A percentile compares a stretch with the other conserved stretches of the same genome.
These are phyloP conservation scores for Vimba vimba DNA, from an alignment of 2,113 vertebrate genomes.

Conservation along the genomic window DNA sequence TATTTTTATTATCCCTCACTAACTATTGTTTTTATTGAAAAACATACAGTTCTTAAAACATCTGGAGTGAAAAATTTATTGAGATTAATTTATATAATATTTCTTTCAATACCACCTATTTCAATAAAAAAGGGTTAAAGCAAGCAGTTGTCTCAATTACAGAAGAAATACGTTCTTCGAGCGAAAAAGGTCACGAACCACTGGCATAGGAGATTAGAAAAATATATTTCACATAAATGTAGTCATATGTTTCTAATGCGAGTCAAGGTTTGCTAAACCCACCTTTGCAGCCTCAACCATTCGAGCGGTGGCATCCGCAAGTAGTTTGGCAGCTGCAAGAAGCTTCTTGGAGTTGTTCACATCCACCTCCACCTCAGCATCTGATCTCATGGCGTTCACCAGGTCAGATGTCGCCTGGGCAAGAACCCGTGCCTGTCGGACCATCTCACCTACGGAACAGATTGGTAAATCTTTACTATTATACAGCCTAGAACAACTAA, in stretches of 20 bases:
- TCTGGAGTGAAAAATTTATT: too few relatives aligned
- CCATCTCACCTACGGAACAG: conserved; percentile 88
- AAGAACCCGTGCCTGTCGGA: conserved; percentile 94
- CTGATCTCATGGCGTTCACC: conserved; percentile 96
- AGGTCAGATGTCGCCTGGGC: conserved; percentile 98
- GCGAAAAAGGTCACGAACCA: not conserved
- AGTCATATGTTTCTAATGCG: not conserved
- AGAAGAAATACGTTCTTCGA: not conserved
- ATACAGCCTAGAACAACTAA: not conserved
- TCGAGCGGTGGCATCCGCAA: conserved; percentile 96
- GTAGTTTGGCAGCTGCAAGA: conserved; percentile 92
- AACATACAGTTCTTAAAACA: not conserved
- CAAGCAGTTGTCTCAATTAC: not conserved
- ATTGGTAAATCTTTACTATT: not conserved
- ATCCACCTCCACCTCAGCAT: conserved; percentile 96
- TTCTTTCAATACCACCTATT: not conserved
- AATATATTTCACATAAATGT: not conserved
- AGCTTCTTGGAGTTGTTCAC: conserved; percentile 98
- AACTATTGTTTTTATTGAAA: not conserved
- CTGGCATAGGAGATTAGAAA: not conserved
- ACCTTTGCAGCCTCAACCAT: conserved; percentile 99
- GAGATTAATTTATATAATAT: too few relatives aligned
- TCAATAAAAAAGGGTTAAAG: not conserved
- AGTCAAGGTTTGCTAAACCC: not conserved
- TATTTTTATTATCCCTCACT: not conserved